Conservation (phyloP, 2,797 vertebrate genomes). For the Acanthiza pusilla region DNA sequence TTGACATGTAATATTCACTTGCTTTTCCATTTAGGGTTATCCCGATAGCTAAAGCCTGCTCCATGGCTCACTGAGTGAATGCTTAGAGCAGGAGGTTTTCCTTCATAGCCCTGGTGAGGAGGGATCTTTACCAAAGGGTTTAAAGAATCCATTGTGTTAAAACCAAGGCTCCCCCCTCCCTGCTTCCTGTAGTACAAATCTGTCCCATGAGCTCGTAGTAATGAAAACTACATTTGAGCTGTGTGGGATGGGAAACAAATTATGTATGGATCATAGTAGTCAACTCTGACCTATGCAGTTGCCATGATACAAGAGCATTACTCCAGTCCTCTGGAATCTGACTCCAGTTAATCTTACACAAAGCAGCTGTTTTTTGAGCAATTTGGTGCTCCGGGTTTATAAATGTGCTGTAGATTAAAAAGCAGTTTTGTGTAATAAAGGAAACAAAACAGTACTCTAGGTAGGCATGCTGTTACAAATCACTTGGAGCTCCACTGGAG, state of each 20-base stretch:
- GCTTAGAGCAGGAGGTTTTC: not conserved
- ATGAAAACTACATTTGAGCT: conserved; percentile 52
- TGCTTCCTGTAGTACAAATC: not conserved
- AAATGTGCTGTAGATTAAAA: conserved; percentile 36
- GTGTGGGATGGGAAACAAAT: conserved; percentile 32
- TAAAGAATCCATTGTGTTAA: conserved; percentile 48
- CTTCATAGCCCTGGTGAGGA: not conserved
- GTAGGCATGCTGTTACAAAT: conserved; percentile 3
- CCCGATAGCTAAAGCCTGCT: not conserved
- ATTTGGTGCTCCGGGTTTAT: conserved; percentile 34
- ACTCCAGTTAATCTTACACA: not conserved
- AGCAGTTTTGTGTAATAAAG: conserved; percentile 8
- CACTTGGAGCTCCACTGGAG: not conserved
- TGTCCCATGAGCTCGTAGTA: not conserved
- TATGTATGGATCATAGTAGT: conserved; percentile 36
- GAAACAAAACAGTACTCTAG: conserved; percentile 23
- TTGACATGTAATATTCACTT: not conserved
- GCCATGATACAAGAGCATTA: conserved; percentile 37
- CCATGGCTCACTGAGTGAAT: not conserved
- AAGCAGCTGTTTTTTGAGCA: conserved; percentile 51
- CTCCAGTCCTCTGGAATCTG: conserved; percentile 40
- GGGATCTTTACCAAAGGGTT: not conserved
- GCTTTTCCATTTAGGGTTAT: conserved; percentile 51
- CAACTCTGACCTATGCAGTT: conserved; percentile 42
- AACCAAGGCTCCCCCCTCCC: not conserved